These are phyloP conservation scores for Gobius niger DNA, from an alignment of 2,113 vertebrate species.

Conservation along the genomic window DNA sequence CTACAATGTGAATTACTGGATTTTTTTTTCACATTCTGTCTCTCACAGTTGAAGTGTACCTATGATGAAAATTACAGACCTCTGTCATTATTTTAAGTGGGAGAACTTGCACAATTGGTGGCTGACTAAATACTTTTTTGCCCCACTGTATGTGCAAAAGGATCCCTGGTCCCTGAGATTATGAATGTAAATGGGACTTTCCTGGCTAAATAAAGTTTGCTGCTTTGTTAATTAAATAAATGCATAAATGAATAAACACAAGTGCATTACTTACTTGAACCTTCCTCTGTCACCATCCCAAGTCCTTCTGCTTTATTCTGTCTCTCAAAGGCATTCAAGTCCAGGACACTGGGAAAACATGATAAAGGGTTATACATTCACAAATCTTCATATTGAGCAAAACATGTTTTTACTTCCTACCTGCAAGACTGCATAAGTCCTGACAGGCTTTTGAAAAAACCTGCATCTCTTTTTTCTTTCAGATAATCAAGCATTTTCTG, in stretches of 20 bases:
- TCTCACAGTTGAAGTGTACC: too few relatives aligned
- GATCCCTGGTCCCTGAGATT: too few relatives aligned
- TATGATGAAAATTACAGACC: too few relatives aligned
- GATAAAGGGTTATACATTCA: not conserved
- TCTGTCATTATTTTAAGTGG: too few relatives aligned
- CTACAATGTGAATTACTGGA: too few relatives aligned
- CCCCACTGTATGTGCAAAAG: too few relatives aligned
- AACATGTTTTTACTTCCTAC: conserved; percentile 59
- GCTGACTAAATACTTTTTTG: too few relatives aligned
- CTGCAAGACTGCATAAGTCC: conserved; percentile 98
- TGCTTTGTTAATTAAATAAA: not conserved
- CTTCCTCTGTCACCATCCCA: conserved; percentile 98
- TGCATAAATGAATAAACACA: too few relatives aligned
- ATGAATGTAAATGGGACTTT: too few relatives aligned
- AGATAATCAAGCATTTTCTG: conserved; percentile 99
- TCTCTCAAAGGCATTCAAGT: conserved; percentile 98
- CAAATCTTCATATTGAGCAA: not conserved
- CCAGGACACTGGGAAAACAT: conserved; percentile 83
- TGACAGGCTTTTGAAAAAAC: conserved; percentile 97
- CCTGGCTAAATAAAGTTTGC: too few relatives aligned
- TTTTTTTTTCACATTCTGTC: too few relatives aligned
- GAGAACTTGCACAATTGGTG: too few relatives aligned
- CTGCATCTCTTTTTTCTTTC: conserved; percentile 95
- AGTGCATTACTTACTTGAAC: conserved; percentile 87
- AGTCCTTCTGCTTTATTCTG: conserved; percentile 99